These are phyloP conservation scores for Grammomys surdaster DNA, from an alignment of 2,113 vertebrate genomes.

Conservation along the genomic window DNA sequence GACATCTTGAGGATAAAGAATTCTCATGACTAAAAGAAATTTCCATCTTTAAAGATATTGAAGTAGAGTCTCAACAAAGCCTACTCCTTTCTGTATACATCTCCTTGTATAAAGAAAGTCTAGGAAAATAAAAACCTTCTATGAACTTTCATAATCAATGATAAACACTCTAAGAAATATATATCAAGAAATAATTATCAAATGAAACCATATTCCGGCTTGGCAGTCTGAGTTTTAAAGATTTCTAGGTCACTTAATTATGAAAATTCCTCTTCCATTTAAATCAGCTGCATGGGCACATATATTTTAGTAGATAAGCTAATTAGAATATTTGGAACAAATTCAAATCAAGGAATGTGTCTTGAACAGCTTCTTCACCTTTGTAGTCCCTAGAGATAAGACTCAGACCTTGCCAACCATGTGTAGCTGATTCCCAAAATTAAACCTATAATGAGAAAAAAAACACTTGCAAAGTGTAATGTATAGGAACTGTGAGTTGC, in stretches of 20 bases:
- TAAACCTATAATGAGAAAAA: not conserved
- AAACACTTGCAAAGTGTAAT: not conserved
- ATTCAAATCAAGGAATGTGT: not conserved
- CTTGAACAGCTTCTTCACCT: not conserved
- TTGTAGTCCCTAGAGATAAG: not conserved
- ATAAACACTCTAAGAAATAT: not conserved
- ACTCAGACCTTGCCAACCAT: not conserved
- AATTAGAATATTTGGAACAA: not conserved
- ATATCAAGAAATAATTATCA: not conserved
- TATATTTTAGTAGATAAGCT: not conserved
- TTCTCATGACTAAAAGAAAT: not conserved
- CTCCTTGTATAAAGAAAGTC: not conserved
- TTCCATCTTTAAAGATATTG: not conserved
- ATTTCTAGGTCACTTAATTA: not conserved
- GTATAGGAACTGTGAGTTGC: not conserved
- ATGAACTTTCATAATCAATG: not conserved
- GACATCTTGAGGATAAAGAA: too few relatives aligned
- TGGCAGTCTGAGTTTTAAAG: not conserved
- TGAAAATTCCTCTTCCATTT: not conserved
- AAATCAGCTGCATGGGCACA: not conserved
- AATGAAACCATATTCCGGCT: rapidly evolving
- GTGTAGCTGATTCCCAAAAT: not conserved
- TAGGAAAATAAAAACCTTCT: not conserved
- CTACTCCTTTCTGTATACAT: not conserved
- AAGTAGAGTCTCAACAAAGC: not conserved